A percentile compares a stretch with the other conserved stretches of the same genome.
Evolutionary conservation across 2,113 vertebrate genomes (phyloP).

Genomic region (Rhinoderma darwinii): DNA sequence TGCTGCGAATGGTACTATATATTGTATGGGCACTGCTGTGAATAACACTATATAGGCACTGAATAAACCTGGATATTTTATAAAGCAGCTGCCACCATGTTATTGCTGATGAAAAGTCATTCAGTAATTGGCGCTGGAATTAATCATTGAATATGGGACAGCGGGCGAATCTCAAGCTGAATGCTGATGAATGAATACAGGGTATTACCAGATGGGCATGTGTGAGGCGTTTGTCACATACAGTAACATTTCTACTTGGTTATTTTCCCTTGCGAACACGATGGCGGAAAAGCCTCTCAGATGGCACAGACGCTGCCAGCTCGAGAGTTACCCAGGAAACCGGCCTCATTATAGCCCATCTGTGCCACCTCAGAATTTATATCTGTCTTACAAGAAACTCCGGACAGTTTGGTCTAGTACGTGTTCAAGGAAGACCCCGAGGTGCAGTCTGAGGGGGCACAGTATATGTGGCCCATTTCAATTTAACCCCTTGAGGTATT

Average conservation of each 20-base stretch:
- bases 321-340: neutral
- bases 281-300: neutral
- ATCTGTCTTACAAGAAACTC: neutral
- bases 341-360: conserved; percentile 4
- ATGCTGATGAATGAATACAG: neutral
- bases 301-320: neutral
- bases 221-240: neutral
- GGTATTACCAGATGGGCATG: neutral
- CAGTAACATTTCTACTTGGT: neutral
- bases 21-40: neutral
- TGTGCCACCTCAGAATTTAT: neutral
- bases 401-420: neutral
- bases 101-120: neutral
- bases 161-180: neutral
- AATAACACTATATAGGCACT: too few relatives aligned
- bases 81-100: neutral
- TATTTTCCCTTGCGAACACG: neutral
- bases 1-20: neutral
- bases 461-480: neutral
- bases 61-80: too few relatives aligned
- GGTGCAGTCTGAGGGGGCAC: too few relatives aligned
- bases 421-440: too few relatives aligned
- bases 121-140: neutral
- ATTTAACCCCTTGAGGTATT: neutral
- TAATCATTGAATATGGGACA: neutral